A percentile compares a stretch with the other conserved stretches of the same genome.
Conservation (phyloP, 2,888 invertebrate species). For the Strigamia transsilvanica region DNA sequence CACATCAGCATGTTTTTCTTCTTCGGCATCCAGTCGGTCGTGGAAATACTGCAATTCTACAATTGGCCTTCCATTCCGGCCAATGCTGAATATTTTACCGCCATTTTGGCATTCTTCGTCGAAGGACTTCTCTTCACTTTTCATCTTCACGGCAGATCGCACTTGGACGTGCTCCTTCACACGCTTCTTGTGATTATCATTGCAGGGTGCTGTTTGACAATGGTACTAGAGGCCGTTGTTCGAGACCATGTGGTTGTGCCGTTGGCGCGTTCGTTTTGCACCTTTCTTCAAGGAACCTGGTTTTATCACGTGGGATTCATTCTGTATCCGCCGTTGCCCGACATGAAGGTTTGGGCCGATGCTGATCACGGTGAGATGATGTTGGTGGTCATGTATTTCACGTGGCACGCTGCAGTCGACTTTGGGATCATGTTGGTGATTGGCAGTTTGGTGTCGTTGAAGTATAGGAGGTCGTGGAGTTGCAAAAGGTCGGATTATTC, state of each 20-base stretch:
- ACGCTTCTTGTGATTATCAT: constrained; percentile 65
- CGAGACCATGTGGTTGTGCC: constrained; percentile 63
- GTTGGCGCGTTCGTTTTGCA: constrained; percentile 63
- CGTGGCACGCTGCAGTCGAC: constrained; percentile 56
- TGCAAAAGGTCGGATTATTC: neutral
- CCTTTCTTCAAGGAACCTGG: constrained; percentile 68
- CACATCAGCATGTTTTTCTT: constrained; percentile 68
- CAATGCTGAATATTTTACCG: constrained; percentile 64
- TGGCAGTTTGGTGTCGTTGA: constrained; percentile 49
- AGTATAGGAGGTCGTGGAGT: neutral
- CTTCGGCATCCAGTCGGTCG: constrained; percentile 65
- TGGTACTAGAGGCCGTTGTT: constrained; percentile 63
- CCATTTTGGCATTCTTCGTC: constrained; percentile 64
- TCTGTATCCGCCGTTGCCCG: constrained; percentile 65
- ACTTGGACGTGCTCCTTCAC: constrained; percentile 64
- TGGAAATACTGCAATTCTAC: constrained; percentile 64
- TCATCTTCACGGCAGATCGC: constrained; percentile 66
- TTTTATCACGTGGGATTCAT: constrained; percentile 67
- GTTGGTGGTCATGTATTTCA: constrained; percentile 64
- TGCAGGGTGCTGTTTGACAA: constrained; percentile 61
- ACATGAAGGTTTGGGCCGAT: constrained; percentile 62
- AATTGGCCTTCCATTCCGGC: constrained; percentile 61
- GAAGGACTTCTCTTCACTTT: constrained; percentile 67
- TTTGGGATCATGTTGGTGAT: constrained; percentile 52
- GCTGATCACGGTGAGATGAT: constrained; percentile 65